Conservation (phyloP, 2,888 invertebrate species). For the Conistra vaccinii region DNA sequence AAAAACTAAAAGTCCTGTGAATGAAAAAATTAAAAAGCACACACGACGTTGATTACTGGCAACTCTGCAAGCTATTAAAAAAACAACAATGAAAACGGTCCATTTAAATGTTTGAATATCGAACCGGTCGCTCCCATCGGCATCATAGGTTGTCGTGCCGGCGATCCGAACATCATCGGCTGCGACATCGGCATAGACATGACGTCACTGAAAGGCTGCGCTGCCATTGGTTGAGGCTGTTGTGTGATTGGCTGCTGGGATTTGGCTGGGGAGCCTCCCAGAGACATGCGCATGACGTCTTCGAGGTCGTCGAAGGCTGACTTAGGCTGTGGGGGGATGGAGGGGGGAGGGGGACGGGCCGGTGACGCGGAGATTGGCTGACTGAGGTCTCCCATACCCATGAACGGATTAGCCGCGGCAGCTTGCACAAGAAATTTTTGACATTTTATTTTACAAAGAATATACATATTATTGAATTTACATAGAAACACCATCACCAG, state of each 20-base stretch:
- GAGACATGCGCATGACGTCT: constrained; percentile 92
- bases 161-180: constrained; percentile 87
- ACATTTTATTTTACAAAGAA: constrained; percentile 65
- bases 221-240: constrained; percentile 83
- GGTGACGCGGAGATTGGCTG: constrained; percentile 86
- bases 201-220: constrained; percentile 83
- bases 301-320: constrained; percentile 93
- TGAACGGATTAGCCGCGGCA: constrained; percentile 92
- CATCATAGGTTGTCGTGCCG: constrained; percentile 86
- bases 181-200: constrained; percentile 83
- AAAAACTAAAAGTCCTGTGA: constrained; percentile 60
- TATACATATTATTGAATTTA: constrained; percentile 51
- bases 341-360: constrained; percentile 89
- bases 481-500: constrained; percentile 67
- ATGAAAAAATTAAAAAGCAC: constrained; percentile 60
- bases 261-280: constrained; percentile 91
- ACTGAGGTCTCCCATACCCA: constrained; percentile 91
- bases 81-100: constrained; percentile 73
- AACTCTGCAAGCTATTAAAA: constrained; percentile 68
- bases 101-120: constrained; percentile 80
- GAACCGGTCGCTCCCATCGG: constrained; percentile 87
- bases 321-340: constrained; percentile 86
- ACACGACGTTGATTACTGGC: constrained; percentile 67
- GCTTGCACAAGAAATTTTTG: constrained; percentile 83
- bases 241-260: constrained; percentile 81